Conservation (phyloP, 2,888 invertebrate species). For the Criorhina ranunculi region DNA sequence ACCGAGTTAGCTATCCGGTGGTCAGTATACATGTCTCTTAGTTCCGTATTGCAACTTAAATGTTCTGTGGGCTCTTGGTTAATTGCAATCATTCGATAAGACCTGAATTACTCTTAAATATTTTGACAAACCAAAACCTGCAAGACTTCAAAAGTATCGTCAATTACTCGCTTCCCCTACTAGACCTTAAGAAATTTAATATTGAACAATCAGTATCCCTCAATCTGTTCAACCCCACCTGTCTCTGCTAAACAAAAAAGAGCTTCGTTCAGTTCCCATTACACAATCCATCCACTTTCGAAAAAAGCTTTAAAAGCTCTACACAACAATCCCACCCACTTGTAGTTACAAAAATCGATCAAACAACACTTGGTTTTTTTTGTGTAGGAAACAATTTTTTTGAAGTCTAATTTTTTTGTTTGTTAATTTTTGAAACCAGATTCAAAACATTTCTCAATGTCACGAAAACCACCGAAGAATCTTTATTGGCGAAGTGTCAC, state of each 20-base stretch:
- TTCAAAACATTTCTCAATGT: conserved; percentile 1
- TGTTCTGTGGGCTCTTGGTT: too few relatives aligned
- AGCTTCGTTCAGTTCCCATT: not conserved
- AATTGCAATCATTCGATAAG: too few relatives aligned
- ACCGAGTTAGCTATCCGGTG: too few relatives aligned
- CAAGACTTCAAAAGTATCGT: too few relatives aligned
- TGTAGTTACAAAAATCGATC: conserved; percentile 1
- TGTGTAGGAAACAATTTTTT: not conserved
- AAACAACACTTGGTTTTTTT: conserved; percentile 3
- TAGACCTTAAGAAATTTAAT: too few relatives aligned
- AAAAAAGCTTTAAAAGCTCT: not conserved
- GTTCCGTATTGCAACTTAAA: too few relatives aligned
- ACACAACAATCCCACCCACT: conserved; percentile 20
- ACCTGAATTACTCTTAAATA: too few relatives aligned
- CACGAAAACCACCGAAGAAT: conserved; percentile 59
- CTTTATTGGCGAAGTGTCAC: conserved; percentile 81
- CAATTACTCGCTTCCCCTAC: too few relatives aligned
- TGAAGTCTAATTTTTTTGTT: not conserved
- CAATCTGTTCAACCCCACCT: not conserved
- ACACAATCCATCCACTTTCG: not conserved
- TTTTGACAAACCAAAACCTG: too few relatives aligned
- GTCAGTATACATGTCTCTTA: too few relatives aligned
- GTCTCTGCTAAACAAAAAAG: not conserved
- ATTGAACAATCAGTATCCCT: not conserved
- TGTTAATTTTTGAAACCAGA: not conserved